Conservation (phyloP, 2,113 vertebrate genomes). For the Misgurnus mizolepis region DNA sequence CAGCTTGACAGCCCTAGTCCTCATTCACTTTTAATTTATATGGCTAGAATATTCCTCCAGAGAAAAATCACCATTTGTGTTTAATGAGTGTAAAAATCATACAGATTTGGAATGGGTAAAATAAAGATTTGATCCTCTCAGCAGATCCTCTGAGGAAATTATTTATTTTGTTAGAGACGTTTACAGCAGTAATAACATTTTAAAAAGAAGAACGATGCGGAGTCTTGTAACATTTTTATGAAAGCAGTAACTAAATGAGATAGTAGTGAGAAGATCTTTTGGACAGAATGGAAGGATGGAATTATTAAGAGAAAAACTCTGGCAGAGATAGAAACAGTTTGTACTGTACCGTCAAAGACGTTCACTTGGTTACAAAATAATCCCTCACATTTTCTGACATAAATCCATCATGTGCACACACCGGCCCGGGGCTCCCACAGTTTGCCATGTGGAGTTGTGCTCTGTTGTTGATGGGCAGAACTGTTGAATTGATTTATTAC, state of each 20-base stretch:
- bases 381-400: slow-evolving; percentile 10
- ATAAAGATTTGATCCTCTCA: not conserved
- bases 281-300: slow-evolving; percentile 37
- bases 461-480: slow-evolving; percentile 30
- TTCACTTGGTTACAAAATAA: slow-evolving; percentile 37
- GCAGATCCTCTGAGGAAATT: not conserved
- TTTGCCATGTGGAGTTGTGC: slow-evolving; percentile 27
- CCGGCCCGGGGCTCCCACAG: slow-evolving; percentile 28
- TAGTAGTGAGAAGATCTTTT: not conserved
- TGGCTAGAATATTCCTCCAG: too few species aligned
- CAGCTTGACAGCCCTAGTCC: too few species aligned
- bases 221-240: not conserved
- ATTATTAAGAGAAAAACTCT: slow-evolving; percentile 11
- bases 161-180: not conserved
- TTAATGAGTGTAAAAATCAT: not conserved
- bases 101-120: too few species aligned
- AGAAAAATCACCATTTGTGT: not conserved
- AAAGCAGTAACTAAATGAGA: not conserved
- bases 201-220: not conserved
- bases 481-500: slow-evolving; percentile 45
- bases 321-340: not conserved
- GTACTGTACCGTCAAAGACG: slow-evolving; percentile 33
- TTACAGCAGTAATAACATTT: not conserved
- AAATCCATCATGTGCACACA: not conserved
- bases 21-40: too few species aligned